Conservation (phyloP, 2,797 vertebrate genomes). For the Sorex maritimensis region DNA sequence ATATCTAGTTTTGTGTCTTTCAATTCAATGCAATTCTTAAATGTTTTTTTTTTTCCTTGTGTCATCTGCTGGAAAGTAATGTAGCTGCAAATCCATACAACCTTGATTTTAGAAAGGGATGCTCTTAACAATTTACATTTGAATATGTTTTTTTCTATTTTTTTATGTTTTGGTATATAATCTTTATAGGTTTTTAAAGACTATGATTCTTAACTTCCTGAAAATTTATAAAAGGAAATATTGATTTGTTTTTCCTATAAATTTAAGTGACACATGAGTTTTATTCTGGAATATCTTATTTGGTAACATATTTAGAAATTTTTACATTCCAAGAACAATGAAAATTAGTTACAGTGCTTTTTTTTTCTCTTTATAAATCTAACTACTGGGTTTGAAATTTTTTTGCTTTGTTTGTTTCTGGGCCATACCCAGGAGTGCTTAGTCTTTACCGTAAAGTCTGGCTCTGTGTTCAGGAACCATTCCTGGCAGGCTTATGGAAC, state of each 20-base stretch:
- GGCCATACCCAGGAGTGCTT: too few species aligned
- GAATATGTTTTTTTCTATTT: not conserved
- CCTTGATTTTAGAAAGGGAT: not conserved
- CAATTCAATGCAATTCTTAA: too few species aligned
- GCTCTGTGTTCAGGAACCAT: too few species aligned
- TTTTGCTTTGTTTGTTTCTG: constrained; percentile 6
- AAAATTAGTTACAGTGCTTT: not conserved
- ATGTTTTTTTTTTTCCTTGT: not conserved
- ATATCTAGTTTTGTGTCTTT: too few species aligned
- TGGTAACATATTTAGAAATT: not conserved
- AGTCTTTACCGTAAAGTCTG: too few species aligned
- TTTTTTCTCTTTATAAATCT: constrained; percentile 2
- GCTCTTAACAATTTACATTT: not conserved
- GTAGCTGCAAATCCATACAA: not conserved
- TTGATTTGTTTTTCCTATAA: not conserved
- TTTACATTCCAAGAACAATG: constrained; percentile 31
- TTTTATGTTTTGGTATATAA: not conserved
- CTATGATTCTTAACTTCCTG: constrained; percentile 25
- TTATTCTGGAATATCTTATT: constrained; percentile 1
- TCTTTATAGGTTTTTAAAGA: constrained; percentile 11
- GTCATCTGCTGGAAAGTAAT: not conserved
- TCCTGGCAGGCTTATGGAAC: too few species aligned
- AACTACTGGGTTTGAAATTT: not conserved
- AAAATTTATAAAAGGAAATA: constrained; percentile 29
- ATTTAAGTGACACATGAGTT: not conserved